A percentile compares a stretch with the other conserved stretches of the same genome.
These are phyloP conservation scores for Scortum barcoo DNA, from an alignment of 2,113 vertebrate species.

Conservation along the genomic window DNA sequence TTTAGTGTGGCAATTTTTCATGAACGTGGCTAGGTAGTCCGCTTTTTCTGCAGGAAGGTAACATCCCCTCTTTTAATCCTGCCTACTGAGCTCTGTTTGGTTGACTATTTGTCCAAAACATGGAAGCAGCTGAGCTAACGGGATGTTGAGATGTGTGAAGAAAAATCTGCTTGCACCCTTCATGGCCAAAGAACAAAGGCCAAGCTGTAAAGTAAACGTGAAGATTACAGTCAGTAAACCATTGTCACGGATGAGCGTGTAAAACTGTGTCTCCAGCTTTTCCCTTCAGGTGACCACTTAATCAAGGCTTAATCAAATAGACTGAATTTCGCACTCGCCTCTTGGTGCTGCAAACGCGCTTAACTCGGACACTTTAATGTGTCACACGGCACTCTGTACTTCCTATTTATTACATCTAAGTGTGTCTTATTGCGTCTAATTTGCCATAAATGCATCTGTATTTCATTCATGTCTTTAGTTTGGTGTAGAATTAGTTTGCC, in stretches of 20 bases:
- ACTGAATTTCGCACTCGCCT: not conserved
- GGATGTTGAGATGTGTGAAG: not conserved
- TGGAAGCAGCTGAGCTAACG: not conserved
- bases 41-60: not conserved
- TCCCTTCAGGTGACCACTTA: not conserved
- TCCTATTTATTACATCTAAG: slow-evolving; percentile 5
- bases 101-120: not conserved
- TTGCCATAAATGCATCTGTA: slow-evolving; percentile 9
- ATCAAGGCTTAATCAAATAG: slow-evolving; percentile 7
- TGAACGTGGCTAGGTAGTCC: not conserved
- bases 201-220: not conserved
- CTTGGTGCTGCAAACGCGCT: not conserved
- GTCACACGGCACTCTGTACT: not conserved
- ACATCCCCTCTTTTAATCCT: not conserved
- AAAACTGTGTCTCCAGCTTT: not conserved
- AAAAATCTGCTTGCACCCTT: not conserved
- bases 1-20: not conserved
- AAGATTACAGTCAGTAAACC: not conserved
- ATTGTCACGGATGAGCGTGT: not conserved
- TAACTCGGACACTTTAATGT: not conserved
- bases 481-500: slow-evolving; percentile 5
- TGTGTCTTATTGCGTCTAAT: not conserved
- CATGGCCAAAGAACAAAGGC: not conserved
- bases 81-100: not conserved
- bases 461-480: slow-evolving; percentile 1